Conservation (phyloP, 2,113 vertebrate genomes). For the Oreotrochilus melanogaster region DNA sequence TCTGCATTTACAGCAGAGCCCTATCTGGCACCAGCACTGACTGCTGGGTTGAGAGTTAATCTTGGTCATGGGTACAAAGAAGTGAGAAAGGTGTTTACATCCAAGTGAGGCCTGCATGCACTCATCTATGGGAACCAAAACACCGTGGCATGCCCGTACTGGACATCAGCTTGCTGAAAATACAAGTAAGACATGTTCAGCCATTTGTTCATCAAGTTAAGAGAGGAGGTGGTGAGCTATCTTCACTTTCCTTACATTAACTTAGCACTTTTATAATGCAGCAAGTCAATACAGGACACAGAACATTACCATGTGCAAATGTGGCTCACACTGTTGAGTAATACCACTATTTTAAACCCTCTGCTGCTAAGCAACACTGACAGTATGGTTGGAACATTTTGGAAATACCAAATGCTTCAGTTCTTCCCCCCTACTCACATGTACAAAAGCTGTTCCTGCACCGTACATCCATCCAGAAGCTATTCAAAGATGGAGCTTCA, state of each 20-base stretch:
- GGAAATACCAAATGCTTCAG: conserved; percentile 43
- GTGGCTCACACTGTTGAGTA: conserved; percentile 72
- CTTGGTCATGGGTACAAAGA: background rate
- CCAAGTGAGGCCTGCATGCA: background rate
- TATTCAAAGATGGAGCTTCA: background rate
- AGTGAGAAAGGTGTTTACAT: background rate
- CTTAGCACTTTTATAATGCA: conserved; percentile 58
- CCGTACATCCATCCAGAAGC: background rate
- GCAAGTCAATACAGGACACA: conserved; percentile 64
- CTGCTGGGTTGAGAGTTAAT: background rate
- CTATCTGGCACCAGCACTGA: background rate
- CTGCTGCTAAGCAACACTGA: conserved; percentile 76
- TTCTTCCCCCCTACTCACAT: background rate
- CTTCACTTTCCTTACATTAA: conserved; percentile 67
- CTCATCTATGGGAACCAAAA: background rate
- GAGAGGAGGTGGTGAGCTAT: conserved; percentile 48
- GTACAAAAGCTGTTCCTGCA: conserved; percentile 19
- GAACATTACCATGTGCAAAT: conserved; percentile 70
- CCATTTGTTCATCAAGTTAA: conserved; percentile 24
- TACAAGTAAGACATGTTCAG: background rate
- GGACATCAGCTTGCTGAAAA: background rate
- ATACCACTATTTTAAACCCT: conserved; percentile 72
- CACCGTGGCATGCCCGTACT: background rate
- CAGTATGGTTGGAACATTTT: conserved; percentile 68
- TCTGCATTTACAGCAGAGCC: background rate